Percentiles rank a stretch among this genome's conserved stretches.
Conservation (phyloP, 2,113 vertebrate species). For the Isichthys henryi region DNA sequence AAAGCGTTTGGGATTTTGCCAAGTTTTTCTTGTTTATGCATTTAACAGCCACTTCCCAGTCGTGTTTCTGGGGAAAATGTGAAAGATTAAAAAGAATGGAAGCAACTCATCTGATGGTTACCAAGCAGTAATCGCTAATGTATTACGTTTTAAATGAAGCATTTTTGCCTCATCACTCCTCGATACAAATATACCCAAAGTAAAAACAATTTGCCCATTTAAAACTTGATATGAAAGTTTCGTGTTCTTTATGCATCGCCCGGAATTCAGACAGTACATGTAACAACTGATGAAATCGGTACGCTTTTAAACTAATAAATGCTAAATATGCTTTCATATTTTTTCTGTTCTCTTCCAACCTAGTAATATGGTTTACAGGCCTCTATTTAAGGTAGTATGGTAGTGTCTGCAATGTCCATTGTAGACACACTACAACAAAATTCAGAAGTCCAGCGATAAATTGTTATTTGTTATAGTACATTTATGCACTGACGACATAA, state of each 20-base stretch:
- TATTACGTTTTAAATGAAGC: not conserved
- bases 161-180: constrained; percentile 3
- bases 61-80: constrained; percentile 68
- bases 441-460: not conserved
- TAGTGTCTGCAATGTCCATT: not conserved
- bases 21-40: constrained; percentile 96
- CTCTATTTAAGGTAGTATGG: constrained; percentile 8
- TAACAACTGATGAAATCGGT: not conserved
- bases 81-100: not conserved
- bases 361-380: not conserved
- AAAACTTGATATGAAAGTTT: not conserved
- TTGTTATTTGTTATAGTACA: not conserved
- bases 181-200: not conserved
- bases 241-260: not conserved
- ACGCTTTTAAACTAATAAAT: not conserved
- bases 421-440: not conserved
- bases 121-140: not conserved
- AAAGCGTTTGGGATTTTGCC: constrained; percentile 83
- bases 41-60: constrained; percentile 90
- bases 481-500: not conserved
- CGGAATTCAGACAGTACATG: not conserved
- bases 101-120: not conserved
- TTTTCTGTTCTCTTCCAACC: not conserved
- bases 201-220: not conserved
- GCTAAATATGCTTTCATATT: not conserved